Evolutionary conservation across 2,797 vertebrate species (phyloP), one percentile per base, ranked within the genome.

Genomic region (Ficedula albicollis): DNA sequence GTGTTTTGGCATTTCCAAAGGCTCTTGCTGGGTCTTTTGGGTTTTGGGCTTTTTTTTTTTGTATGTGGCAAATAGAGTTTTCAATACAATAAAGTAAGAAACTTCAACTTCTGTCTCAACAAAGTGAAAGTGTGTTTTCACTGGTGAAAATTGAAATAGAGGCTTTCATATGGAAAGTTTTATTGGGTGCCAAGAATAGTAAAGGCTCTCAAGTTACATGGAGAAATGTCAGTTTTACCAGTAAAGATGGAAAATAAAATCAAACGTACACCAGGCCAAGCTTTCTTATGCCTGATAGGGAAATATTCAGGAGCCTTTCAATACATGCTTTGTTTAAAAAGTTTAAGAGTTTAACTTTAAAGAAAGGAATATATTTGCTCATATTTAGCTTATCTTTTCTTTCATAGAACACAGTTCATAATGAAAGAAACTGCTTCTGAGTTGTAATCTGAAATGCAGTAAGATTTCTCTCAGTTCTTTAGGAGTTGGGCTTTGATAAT

Each of bases 231-330:
- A 80, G 63, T 94, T 93, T 87, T 86, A 94, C 59, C 74, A 73
- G 59, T 70, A 84, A 87, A 94, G 83, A 95, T 89, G 91, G 85
- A 97, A 95, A 95, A 90, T 91, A 11, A 93, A 95, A 91, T 92
- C 88, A 74, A 91, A 79, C 0, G 2, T 87, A 36, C 44, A 36
- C 25, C 3, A 1, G 55, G 67, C 70, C 78, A 92, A 84, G 66
- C 41, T 89, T 95, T 94, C 59, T 89, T 11, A 38, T 80, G 84
- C 75, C 32, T 94, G 88, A 94, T 90, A 94, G 70, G 87, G 34
- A 56, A 59, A 64, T 90, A 92, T 73, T 90, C 67, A 93, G 92
- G 68, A 82, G 14, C 25, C 11, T 89, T 86, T 96, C 88, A 95
- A 90, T 84, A 88, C 67, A 18, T 49, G 56, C 88, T 93, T 91